Percentiles rank a stretch among this genome's conserved stretches.
These are phyloP conservation scores for Pecten maximus DNA, from an alignment of 2,888 invertebrate genomes.

Conservation along the genomic window DNA sequence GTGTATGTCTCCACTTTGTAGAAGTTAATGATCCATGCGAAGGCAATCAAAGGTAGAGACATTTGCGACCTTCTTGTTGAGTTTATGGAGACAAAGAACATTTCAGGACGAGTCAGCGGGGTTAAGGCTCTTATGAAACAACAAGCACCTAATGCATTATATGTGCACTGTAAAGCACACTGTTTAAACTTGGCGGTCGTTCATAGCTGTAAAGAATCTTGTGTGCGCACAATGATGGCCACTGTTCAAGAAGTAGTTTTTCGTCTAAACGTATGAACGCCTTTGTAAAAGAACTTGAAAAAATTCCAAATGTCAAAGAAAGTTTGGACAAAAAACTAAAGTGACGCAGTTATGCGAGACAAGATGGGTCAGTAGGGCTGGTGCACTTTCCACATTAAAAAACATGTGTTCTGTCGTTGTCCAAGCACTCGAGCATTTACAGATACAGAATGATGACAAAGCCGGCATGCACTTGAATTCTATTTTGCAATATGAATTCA, in stretches of 20 bases:
- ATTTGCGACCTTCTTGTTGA: conserved; percentile 33
- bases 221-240: conserved; percentile 50
- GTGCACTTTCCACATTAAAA: conserved; percentile 52
- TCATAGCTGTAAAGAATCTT: conserved; percentile 47
- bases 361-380: conserved; percentile 51
- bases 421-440: conserved; percentile 46
- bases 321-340: conserved; percentile 39
- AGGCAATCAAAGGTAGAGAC: not conserved
- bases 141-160: conserved; percentile 38
- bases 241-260: conserved; percentile 55
- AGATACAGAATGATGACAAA: conserved; percentile 44
- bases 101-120: conserved; percentile 42
- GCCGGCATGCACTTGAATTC: conserved; percentile 38
- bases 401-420: conserved; percentile 49
- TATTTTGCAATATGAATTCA: conserved; percentile 49
- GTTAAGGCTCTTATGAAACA: conserved; percentile 43
- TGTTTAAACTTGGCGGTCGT: conserved; percentile 52
- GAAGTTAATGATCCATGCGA: too few species aligned
- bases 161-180: conserved; percentile 40
- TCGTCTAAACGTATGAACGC: conserved; percentile 48
- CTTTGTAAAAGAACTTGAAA: conserved; percentile 43
- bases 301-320: conserved; percentile 11
- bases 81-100: conserved; percentile 28
- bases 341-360: conserved; percentile 52
- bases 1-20: too few species aligned